Conservation (phyloP, 2,113 vertebrate species). For the Petrocephalus zakoni region DNA sequence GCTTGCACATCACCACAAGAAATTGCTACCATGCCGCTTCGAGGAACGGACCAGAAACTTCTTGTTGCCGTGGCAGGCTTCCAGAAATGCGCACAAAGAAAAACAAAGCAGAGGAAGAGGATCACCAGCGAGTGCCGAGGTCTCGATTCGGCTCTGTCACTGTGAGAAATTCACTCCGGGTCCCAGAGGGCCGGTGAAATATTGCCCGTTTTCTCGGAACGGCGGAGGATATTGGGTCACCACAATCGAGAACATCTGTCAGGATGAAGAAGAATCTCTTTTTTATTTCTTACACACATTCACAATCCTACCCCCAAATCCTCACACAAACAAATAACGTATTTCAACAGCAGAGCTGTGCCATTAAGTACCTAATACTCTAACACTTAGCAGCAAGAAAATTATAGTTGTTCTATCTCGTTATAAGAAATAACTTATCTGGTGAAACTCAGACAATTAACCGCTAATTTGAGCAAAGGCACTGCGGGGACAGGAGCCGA, state of each 20-base stretch:
- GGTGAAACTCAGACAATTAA: background rate
- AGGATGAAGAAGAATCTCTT: slow-evolving; percentile 23
- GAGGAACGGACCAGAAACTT: background rate
- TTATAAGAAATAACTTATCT: background rate
- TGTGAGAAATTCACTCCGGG: slow-evolving; percentile 36
- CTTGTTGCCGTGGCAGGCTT: slow-evolving; percentile 6
- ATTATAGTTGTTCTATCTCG: background rate
- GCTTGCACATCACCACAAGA: background rate
- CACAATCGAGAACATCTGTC: slow-evolving; percentile 49
- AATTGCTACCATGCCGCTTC: slow-evolving; percentile 9
- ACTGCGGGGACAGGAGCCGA: background rate
- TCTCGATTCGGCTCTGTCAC: slow-evolving; percentile 21
- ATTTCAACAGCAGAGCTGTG: background rate
- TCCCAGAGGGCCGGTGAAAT: slow-evolving; percentile 33
- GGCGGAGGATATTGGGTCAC: slow-evolving; percentile 41
- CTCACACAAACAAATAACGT: background rate
- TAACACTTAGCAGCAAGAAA: background rate
- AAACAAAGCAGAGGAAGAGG: slow-evolving; percentile 27
- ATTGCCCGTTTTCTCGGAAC: slow-evolving; percentile 32
- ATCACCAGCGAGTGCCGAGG: slow-evolving; percentile 22
- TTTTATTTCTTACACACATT: slow-evolving; percentile 17
- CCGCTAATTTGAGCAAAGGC: background rate
- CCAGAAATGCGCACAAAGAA: slow-evolving; percentile 25
- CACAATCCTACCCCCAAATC: background rate
- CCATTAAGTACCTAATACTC: background rate